Evolutionary conservation across 92 coral and sea anemone genomes (phyloP), one percentile per base, ranked within the genome.

Genomic region (Scolanthus callimorphus): DNA sequence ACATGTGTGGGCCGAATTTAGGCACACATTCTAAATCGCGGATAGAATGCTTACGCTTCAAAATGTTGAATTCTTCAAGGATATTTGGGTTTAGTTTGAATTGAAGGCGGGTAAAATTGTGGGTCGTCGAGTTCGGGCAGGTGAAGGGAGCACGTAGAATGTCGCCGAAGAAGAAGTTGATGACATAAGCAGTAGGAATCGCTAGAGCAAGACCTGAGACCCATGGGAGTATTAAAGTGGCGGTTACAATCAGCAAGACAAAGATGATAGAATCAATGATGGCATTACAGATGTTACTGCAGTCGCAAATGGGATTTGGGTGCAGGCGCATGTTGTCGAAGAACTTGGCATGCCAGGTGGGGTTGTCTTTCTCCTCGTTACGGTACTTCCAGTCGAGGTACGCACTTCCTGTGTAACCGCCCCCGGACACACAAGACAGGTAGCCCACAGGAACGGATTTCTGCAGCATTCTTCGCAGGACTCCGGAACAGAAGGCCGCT

Each of bases 371-470:
- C 19, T 52, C 70, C 39, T 82, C 80, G 62, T 90, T 77, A 46
- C 81, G 95, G 59, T 57, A 90, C 60, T 90, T 90, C 97, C 97
- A 90, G 58, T 90, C 95, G 34, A 86, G 25, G 39, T 90, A 90
- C 2, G 95, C 80, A 0, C 89, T 63, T 54, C 88, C 97, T 39
- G 79, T 78, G 63, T 49, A 82, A 25, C 97, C 97, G 17, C 97
- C 97, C 39, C 97, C 97, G 12, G 97, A 86, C 25, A 82, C 95
- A 38, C 90, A 69, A 57, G 94, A 85, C 50, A 90, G 64, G 60
- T 39, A 90, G 56, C 86, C 97, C 62, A 88, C 56, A 28, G 52
- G 39, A 20, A 71, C 68, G 2, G 41, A 38, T 41, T 78, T 76
- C 39, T 90, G 95, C 3, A 90, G 84, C 19, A 90, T 45, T 38